Conservation (phyloP, 2,113 vertebrate genomes). For the Tapirus terrestris region DNA sequence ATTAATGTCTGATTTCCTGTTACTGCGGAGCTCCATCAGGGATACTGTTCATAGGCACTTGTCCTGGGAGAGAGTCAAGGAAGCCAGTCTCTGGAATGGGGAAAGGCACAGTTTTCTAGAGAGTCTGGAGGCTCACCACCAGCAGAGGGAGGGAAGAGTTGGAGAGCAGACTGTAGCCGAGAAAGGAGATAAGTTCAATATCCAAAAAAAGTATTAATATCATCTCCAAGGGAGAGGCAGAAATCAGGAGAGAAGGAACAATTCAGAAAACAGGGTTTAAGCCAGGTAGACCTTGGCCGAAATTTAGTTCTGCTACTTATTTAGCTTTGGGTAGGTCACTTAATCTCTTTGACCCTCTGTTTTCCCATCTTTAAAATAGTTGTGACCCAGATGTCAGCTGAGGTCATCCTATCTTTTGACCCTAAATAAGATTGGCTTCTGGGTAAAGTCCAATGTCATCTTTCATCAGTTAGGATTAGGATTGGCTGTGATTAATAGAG, state of each 20-base stretch:
- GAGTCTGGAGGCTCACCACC: not conserved
- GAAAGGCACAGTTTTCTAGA: not conserved
- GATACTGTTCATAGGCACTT: not conserved
- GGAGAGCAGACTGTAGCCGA: not conserved
- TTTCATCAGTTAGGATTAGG: not conserved
- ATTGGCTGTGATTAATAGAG: not conserved
- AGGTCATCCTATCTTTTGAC: not conserved
- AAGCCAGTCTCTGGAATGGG: not conserved
- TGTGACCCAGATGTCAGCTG: not conserved
- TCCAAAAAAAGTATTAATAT: not conserved
- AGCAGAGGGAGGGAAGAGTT: not conserved
- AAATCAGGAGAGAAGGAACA: not conserved
- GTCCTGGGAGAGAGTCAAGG: not conserved
- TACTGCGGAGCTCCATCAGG: not conserved
- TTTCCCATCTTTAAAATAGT: constrained; percentile 7
- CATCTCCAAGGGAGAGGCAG: not conserved
- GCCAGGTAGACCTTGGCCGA: not conserved
- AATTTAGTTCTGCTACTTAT: not conserved
- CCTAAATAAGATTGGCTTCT: not conserved
- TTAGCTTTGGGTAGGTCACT: not conserved
- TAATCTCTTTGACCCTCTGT: not conserved
- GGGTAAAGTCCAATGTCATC: not conserved
- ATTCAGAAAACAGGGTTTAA: not conserved
- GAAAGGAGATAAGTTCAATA: not conserved
- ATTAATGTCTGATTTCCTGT: not conserved